phyloP scores from a whole-genome alignment of 2,113 vertebrate species.

The Austrofundulus limnaeus region DNA sequence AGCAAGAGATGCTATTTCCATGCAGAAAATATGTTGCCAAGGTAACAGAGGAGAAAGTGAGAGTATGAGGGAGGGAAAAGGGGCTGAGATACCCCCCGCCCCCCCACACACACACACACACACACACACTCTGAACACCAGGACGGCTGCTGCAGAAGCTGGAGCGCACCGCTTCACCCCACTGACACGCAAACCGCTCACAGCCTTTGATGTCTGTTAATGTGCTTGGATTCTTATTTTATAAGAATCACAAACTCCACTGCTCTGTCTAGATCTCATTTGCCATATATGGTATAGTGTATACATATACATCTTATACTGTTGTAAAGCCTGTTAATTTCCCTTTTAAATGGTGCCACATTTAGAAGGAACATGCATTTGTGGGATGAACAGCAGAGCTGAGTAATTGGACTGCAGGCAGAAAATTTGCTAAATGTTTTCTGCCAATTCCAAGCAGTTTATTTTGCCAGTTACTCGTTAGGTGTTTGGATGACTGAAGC shows the following conservation, averaged over 20 bases:
- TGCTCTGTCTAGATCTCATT: no score
- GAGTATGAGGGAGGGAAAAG: constrained; percentile 26
- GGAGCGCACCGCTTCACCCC: constrained; percentile 45
- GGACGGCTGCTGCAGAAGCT: constrained; percentile 52
- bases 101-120: background rate
- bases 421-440: no score
- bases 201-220: constrained; percentile 25
- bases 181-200: constrained; percentile 23
- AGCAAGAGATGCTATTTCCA: constrained; percentile 79
- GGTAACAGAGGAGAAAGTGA: constrained; percentile 78
- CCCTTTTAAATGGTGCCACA: no score
- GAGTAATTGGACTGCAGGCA: no score
- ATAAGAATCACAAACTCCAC: background rate
- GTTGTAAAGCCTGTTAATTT: no score
- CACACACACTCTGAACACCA: constrained; percentile 50
- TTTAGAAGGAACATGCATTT: no score
- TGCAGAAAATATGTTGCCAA: constrained; percentile 83
- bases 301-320: no score
- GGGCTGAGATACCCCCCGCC: constrained; percentile 36
- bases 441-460: no score
- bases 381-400: no score
- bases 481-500: no score
- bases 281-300: no score
- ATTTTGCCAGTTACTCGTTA: no score
- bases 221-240: constrained; percentile 1